Conservation (phyloP, 2,113 vertebrate species). For the Vimba vimba region DNA sequence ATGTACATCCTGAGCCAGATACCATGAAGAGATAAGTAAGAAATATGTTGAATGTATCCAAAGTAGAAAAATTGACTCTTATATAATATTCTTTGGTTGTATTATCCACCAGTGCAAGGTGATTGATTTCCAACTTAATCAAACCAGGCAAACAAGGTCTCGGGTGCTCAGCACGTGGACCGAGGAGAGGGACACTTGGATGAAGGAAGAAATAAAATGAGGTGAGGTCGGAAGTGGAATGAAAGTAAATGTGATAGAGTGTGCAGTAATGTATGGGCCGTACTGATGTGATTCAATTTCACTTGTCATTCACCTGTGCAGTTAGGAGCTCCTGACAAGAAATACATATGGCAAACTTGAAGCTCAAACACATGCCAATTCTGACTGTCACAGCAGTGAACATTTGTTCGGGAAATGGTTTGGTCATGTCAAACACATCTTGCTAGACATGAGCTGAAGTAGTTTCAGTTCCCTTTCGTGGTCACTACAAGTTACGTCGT, state of each 20-base stretch:
- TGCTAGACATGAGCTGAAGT: too few species aligned
- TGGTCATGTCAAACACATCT: neutral
- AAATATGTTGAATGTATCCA: neutral
- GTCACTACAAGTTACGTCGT: too few species aligned
- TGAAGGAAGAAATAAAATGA: constrained; percentile 22
- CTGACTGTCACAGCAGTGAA: neutral
- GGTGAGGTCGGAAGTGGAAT: neutral
- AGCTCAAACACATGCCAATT: neutral
- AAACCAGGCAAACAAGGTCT: constrained; percentile 39
- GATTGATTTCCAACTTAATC: constrained; percentile 49
- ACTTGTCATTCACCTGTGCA: constrained; percentile 44
- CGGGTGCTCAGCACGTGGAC: neutral
- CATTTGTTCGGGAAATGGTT: neutral
- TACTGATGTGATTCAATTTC: constrained; percentile 30
- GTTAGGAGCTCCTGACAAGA: constrained; percentile 36
- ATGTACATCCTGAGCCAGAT: neutral
- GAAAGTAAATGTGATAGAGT: neutral
- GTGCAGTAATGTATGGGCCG: constrained; percentile 1
- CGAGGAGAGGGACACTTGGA: constrained; percentile 8
- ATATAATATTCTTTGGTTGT: neutral
- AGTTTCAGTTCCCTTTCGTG: too few species aligned
- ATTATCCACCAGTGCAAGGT: neutral
- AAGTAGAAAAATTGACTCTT: neutral
- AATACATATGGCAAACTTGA: constrained; percentile 8
- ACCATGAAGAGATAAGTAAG: neutral